Conservation (phyloP, 2,888 invertebrate genomes). For the Spodoptera picta region DNA sequence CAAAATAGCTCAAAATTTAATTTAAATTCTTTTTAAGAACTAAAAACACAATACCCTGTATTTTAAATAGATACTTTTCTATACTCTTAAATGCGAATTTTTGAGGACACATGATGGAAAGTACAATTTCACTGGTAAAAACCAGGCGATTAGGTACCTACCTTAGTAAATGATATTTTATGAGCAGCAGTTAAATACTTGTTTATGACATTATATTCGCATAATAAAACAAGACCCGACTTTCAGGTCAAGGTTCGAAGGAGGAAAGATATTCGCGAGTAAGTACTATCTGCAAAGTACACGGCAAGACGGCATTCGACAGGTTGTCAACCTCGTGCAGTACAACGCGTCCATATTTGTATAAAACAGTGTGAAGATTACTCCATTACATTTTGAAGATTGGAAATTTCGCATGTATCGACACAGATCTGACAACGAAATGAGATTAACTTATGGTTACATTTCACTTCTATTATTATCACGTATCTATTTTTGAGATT, state of each 20-base stretch:
- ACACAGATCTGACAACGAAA: slow-evolving; percentile 12
- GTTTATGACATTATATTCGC: too few relatives aligned
- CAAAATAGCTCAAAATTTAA: too few relatives aligned
- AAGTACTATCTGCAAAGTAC: too few relatives aligned
- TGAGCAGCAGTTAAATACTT: neutral
- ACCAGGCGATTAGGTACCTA: too few relatives aligned
- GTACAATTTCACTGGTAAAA: neutral
- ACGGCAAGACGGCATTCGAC: slow-evolving; percentile 6
- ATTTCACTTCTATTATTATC: neutral
- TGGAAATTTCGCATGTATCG: slow-evolving; percentile 16
- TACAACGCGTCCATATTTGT: slow-evolving; percentile 21
- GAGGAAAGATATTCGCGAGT: slow-evolving; percentile 18
- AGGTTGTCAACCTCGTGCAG: slow-evolving; percentile 24
- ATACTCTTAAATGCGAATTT: too few relatives aligned
- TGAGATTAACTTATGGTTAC: slow-evolving; percentile 4
- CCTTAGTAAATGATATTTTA: too few relatives aligned
- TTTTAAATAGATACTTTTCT: too few relatives aligned
- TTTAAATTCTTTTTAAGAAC: too few relatives aligned
- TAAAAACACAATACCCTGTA: too few relatives aligned
- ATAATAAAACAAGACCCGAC: neutral
- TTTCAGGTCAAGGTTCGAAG: slow-evolving; percentile 18
- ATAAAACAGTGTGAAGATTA: slow-evolving; percentile 29
- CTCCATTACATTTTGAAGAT: slow-evolving; percentile 10
- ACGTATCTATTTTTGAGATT: neutral
- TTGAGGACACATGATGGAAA: neutral